Evolutionary conservation across 1,140 invertebrate species (phyloP).

Genomic region (Sweltsa coloradensis): DNA sequence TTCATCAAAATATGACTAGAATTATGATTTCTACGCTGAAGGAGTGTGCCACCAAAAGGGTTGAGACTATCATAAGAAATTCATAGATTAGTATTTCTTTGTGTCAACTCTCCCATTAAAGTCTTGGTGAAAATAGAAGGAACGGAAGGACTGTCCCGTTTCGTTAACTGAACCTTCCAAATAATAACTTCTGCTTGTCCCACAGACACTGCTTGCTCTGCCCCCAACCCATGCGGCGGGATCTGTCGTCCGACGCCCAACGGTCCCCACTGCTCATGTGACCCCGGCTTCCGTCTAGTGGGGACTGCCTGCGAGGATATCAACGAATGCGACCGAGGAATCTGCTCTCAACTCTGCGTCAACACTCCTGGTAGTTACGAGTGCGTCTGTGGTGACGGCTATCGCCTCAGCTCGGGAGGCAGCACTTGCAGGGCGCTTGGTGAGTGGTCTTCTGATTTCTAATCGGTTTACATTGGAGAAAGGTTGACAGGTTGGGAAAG

Average conservation of each 20-base stretch:
- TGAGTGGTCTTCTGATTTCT: slow-evolving; percentile 11
- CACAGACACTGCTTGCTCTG: no score
- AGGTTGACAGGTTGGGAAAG: no score
- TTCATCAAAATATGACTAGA: no score
- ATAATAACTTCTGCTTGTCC: slow-evolving; percentile 14
- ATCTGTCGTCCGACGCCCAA: slow-evolving; percentile 70
- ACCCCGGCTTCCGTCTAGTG: slow-evolving; percentile 34
- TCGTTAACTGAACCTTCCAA: no score
- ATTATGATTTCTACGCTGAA: no score
- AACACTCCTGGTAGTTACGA: slow-evolving; percentile 71
- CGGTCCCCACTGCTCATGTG: slow-evolving; percentile 69
- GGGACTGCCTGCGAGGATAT: slow-evolving; percentile 40
- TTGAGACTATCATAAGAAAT: no score
- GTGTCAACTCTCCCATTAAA: no score
- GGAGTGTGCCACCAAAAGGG: no score
- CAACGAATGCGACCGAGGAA: slow-evolving; percentile 59
- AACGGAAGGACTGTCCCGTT: no score
- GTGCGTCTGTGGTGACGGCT: slow-evolving; percentile 70
- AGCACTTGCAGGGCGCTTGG: slow-evolving; percentile 50
- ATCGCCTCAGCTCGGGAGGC: slow-evolving; percentile 49
- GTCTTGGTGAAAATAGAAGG: no score
- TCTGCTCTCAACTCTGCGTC: slow-evolving; percentile 70
- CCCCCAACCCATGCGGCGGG: slow-evolving; percentile 63
- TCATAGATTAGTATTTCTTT: no score
- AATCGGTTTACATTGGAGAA: no score